Base-by-base conservation (phyloP, 35 echinoderm and acorn worm genomes). In the Patiria miniata region DNA sequence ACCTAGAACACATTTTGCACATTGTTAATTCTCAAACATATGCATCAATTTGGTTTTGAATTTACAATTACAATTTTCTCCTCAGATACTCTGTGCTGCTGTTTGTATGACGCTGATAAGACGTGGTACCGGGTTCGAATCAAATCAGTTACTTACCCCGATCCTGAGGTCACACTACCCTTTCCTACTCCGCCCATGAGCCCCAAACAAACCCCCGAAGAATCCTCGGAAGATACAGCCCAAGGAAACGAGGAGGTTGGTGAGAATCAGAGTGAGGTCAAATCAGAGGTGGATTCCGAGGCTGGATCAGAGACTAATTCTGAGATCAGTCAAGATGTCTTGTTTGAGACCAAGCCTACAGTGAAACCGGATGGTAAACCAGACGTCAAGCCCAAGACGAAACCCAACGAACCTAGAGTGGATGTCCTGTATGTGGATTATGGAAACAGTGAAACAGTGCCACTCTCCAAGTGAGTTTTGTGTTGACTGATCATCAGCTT, bases 351-450 rank as follows among this genome's bases (percentile, higher is more conserved):
- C 7, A 36, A 69, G 23, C 0, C 61, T 69, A 26, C 23, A 12
- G 61, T 69, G 23, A 69, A 69, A 34, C 23, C 61, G 8, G 61
- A 69, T 26, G 61, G 23, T 9, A 52, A 73, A 1, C 19, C 22
- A 2, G 65, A 78, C 10, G 81, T 54, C 21, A 60, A 87, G 51
- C 77, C 83, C 21, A 86, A 88, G 6, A 83, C 80, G 29, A 73
- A 82, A 56, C 86, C 79, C 34, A 79, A 83, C 1, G 81, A 90
- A 8, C 54, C 54, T 7, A 90, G 86, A 47, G 85, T 90, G 14
- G 94, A 97, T 76, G 94, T 97, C 1, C 23, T 89, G 36, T 97
- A 97, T 39, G 90, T 97, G 16, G 94, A 97, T 52, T 97, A 93
- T 84, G 94, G 94, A 17, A 97, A 97, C 40, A 90, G 82, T 19